Conservation (phyloP, 2,797 vertebrate genomes). For the Macropodus opercularis region DNA sequence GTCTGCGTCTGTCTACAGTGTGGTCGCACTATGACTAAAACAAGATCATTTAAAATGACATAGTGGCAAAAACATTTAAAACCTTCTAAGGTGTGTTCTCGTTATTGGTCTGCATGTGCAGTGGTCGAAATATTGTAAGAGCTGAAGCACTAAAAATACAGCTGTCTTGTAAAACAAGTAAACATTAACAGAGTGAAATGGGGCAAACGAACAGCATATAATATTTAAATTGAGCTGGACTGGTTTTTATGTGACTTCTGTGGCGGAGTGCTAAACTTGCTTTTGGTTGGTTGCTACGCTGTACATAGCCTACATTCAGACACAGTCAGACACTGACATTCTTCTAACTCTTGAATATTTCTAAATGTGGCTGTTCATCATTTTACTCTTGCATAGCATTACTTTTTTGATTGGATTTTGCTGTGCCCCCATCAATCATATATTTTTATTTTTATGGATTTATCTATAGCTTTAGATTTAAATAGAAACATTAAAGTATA, state of each 20-base stretch:
- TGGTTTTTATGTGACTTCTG: constrained; percentile 26
- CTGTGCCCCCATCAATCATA: too few relatives aligned
- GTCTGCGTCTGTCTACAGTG: constrained; percentile 37
- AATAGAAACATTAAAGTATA: too few relatives aligned
- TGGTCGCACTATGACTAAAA: constrained; percentile 23
- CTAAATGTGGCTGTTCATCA: too few relatives aligned
- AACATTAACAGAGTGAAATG: constrained; percentile 38
- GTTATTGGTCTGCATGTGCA: constrained; percentile 16
- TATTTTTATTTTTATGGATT: too few relatives aligned
- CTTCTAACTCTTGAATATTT: constrained; percentile 1
- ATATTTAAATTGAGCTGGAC: constrained; percentile 18
- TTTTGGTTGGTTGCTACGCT: constrained; percentile 10
- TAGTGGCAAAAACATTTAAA: constrained; percentile 30
- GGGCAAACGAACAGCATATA: constrained; percentile 34
- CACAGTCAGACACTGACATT: background rate
- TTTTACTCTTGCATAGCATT: too few relatives aligned
- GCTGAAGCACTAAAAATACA: constrained; percentile 40
- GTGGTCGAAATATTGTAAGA: constrained; percentile 21
- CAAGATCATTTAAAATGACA: constrained; percentile 33
- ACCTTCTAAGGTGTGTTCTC: constrained; percentile 2
- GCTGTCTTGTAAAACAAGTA: constrained; percentile 39
- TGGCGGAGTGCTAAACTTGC: constrained; percentile 3
- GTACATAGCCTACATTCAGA: background rate
- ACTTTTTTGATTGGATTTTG: too few relatives aligned
- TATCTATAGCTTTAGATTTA: too few relatives aligned